Evolutionary conservation across 2,797 vertebrate species (phyloP).

Genomic region (Otolemur crassicaudatus): DNA sequence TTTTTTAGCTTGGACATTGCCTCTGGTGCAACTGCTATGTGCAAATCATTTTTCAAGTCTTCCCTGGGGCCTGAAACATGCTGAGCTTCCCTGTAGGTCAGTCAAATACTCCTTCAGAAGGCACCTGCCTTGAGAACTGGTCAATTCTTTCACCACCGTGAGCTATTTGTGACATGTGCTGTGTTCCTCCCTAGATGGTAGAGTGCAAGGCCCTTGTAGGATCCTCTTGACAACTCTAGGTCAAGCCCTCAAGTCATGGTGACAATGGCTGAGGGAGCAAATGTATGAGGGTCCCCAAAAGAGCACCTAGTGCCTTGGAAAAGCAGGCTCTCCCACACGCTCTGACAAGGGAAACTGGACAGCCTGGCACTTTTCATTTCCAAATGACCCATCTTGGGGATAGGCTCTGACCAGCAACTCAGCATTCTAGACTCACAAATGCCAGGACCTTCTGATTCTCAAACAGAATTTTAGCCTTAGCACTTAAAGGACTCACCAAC

Average conservation of each 20-base stretch:
- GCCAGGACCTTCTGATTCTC: not conserved
- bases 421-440: not conserved
- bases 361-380: not conserved
- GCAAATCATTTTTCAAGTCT: not conserved
- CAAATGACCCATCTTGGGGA: not conserved
- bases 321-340: no score
- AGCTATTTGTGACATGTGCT: no score
- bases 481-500: not conserved
- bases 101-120: not conserved
- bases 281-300: no score
- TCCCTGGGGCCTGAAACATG: not conserved
- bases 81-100: not conserved
- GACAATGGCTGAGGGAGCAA: not conserved
- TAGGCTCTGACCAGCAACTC: not conserved
- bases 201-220: no score
- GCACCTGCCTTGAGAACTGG: not conserved
- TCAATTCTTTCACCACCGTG: not conserved
- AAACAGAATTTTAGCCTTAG: not conserved
- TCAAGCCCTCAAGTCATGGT: not conserved
- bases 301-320: accelerated
- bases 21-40: accelerated
- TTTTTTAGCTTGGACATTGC: not conserved
- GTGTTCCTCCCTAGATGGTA: not conserved
- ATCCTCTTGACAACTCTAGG: not conserved
- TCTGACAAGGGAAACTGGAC: not conserved